A percentile compares a stretch with the other conserved stretches of the same genome.
phyloP scores from a whole-genome alignment of 2,113 vertebrate genomes.

The Caloenas nicobarica region DNA sequence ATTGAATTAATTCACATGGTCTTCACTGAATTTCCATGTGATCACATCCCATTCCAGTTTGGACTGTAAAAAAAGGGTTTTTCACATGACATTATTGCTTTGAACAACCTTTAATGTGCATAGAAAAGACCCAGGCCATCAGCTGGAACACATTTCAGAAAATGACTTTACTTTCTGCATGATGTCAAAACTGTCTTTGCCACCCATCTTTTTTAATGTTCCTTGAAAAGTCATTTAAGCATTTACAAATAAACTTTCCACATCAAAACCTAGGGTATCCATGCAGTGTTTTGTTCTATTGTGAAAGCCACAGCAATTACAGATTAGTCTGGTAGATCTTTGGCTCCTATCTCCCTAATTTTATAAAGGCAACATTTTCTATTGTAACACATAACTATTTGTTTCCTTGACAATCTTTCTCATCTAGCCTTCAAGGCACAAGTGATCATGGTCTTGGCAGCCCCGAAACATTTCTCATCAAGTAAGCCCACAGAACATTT shows the following conservation, averaged over 20 bases:
- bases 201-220: background rate
- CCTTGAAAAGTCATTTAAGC: slow-evolving; percentile 37
- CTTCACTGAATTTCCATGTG: slow-evolving; percentile 16
- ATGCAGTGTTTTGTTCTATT: slow-evolving; percentile 21
- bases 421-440: background rate
- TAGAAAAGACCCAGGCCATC: background rate
- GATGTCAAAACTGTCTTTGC: background rate
- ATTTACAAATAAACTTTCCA: slow-evolving; percentile 16
- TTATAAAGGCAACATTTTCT: slow-evolving; percentile 51
- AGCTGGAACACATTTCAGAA: background rate
- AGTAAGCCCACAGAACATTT: background rate
- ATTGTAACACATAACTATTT: slow-evolving; percentile 25
- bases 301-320: slow-evolving; percentile 21
- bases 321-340: slow-evolving; percentile 17
- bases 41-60: background rate
- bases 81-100: background rate
- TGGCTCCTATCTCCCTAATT: background rate
- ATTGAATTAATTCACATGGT: background rate
- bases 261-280: background rate
- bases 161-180: background rate
- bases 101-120: background rate
- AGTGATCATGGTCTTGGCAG: slow-evolving; percentile 22
- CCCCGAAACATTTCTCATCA: slow-evolving; percentile 3
- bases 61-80: background rate
- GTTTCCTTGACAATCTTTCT: slow-evolving; percentile 49